A percentile compares a stretch with the other conserved stretches of the same genome.
Conservation (phyloP, 2,797 vertebrate genomes). For the Nothura maculosa region DNA sequence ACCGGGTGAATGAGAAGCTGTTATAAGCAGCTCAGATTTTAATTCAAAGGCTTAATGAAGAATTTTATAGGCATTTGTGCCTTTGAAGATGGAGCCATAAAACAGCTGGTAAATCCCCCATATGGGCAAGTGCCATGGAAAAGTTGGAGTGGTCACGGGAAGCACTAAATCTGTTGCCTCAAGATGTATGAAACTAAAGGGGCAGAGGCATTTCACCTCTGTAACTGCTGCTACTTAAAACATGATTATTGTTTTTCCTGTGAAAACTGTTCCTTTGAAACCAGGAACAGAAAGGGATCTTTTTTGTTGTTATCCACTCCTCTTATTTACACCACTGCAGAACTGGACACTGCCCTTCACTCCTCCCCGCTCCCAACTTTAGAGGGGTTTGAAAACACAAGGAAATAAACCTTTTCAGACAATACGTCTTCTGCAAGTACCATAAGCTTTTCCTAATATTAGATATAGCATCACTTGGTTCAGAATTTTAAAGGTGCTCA, state of each 20-base stretch:
- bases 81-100: not conserved
- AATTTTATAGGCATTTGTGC: not conserved
- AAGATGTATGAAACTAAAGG: not conserved
- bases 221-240: not conserved
- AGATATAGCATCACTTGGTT: not conserved
- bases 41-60: not conserved
- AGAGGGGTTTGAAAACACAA: not conserved
- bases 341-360: not conserved
- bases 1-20: not conserved
- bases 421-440: not conserved
- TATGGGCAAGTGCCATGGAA: not conserved
- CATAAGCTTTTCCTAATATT: not conserved
- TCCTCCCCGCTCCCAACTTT: not conserved
- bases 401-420: not conserved
- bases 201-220: not conserved
- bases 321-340: not conserved
- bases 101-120: not conserved
- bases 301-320: not conserved
- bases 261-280: not conserved
- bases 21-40: not conserved
- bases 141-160: not conserved
- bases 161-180: not conserved
- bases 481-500: conserved; percentile 72
- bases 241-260: not conserved
- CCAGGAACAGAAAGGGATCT: not conserved